phyloP scores from a whole-genome alignment of 1,140 invertebrate genomes.

The Pissodes strobi region DNA sequence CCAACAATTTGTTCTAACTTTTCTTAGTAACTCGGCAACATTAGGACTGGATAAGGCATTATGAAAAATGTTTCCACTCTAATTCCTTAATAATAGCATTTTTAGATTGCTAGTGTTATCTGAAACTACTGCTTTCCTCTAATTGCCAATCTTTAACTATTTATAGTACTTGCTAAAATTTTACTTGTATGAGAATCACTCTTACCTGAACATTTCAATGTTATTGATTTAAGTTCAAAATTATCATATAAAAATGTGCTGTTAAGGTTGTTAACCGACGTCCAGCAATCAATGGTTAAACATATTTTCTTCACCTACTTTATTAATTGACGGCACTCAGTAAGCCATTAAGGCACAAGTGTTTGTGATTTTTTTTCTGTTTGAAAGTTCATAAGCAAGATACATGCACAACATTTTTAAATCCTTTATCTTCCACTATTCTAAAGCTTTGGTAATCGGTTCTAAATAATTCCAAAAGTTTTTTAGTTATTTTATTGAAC shows the following conservation, averaged over 20 bases:
- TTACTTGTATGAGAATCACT: background rate
- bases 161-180: constrained; percentile 18
- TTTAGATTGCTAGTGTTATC: constrained; percentile 40
- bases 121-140: constrained; percentile 31
- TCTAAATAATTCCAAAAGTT: constrained; percentile 38
- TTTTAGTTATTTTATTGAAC: constrained; percentile 31
- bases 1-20: background rate
- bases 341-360: constrained; percentile 17
- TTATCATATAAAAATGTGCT: constrained; percentile 35
- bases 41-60: constrained; percentile 14
- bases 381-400: constrained; percentile 31
- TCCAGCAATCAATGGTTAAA: constrained; percentile 43
- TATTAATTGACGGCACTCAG: background rate
- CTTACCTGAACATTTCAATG: no score
- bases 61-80: constrained; percentile 31
- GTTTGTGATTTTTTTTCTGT: constrained; percentile 29
- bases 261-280: constrained; percentile 35
- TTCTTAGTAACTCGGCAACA: background rate
- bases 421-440: no score
- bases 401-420: constrained; percentile 22
- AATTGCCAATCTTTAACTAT: constrained; percentile 13
- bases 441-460: no score
- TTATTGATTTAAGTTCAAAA: constrained; percentile 9
- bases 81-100: constrained; percentile 10
- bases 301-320: constrained; percentile 6